Evolutionary conservation across 2,888 invertebrate genomes (phyloP).

Genomic region (Tanypteryx hageni): DNA sequence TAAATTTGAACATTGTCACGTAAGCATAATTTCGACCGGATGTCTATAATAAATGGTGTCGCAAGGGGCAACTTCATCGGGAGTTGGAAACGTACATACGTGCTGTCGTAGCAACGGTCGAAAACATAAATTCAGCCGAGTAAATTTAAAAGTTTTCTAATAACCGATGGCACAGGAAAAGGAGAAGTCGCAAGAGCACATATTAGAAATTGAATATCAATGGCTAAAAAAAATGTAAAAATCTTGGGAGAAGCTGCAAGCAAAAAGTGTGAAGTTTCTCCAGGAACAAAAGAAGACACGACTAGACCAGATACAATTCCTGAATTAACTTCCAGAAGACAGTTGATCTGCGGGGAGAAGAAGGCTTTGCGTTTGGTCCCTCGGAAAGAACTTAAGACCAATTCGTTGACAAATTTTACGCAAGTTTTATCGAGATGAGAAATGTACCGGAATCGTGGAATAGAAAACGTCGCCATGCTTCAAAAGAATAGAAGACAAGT

Average conservation of each 20-base stretch:
- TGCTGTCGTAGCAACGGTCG: neutral
- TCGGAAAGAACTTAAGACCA: neutral
- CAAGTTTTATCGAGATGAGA: constrained; percentile 29
- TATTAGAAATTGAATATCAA: constrained; percentile 28
- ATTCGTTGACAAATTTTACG: constrained; percentile 20
- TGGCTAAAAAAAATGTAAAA: neutral
- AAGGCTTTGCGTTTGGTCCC: neutral
- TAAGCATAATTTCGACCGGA: constrained; percentile 7
- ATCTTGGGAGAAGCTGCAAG: neutral
- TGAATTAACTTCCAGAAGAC: neutral
- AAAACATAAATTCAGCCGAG: neutral
- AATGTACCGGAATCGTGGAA: constrained; percentile 6
- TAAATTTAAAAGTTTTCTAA: constrained; percentile 35
- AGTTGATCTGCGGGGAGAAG: neutral
- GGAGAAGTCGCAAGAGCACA: neutral
- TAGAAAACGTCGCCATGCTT: neutral
- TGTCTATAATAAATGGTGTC: neutral
- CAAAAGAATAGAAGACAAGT: neutral
- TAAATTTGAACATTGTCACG: neutral
- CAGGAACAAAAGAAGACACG: neutral
- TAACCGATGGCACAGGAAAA: constrained; percentile 16
- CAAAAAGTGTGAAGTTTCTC: neutral
- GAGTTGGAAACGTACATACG: constrained; percentile 6
- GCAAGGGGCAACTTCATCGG: neutral
- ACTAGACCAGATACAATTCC: neutral